These are phyloP conservation scores for Auanema freiburgensis DNA, from an alignment of 2,888 invertebrate genomes.

Conservation along the genomic window DNA sequence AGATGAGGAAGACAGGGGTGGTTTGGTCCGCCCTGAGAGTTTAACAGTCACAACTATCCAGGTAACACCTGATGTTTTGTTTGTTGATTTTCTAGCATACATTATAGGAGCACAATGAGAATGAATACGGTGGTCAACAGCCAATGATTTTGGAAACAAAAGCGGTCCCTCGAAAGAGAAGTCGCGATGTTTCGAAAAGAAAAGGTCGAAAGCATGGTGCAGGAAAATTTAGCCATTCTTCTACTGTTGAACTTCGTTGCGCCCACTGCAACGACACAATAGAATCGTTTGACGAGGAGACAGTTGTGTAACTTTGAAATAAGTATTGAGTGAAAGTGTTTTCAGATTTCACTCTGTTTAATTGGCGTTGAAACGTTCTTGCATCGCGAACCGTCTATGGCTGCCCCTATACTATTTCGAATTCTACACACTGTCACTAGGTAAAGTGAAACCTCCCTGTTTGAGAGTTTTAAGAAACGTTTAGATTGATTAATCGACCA, in stretches of 20 bases:
- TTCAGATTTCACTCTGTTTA: slow-evolving; percentile 74
- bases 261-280: slow-evolving; percentile 85
- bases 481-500: slow-evolving; percentile 57
- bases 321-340: neutral
- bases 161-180: slow-evolving; percentile 12
- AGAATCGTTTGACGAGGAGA: slow-evolving; percentile 94
- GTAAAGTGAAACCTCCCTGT: slow-evolving; percentile 69
- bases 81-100: neutral
- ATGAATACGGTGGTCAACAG: slow-evolving; percentile 14
- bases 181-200: slow-evolving; percentile 9
- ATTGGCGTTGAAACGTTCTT: slow-evolving; percentile 92
- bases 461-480: slow-evolving; percentile 7
- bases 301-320: slow-evolving; percentile 73
- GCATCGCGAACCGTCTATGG: slow-evolving; percentile 86
- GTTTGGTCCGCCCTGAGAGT: slow-evolving; percentile 43
- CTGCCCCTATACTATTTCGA: slow-evolving; percentile 89
- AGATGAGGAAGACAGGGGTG: slow-evolving; percentile 22
- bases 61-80: slow-evolving; percentile 2
- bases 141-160: slow-evolving; percentile 31
- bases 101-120: neutral
- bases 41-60: slow-evolving; percentile 43
- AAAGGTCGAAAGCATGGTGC: slow-evolving; percentile 8
- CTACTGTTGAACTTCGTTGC: slow-evolving; percentile 69
- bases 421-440: slow-evolving; percentile 85
- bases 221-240: neutral